Evolutionary conservation across 2,888 invertebrate species (phyloP).

Genomic region (Ypsolopha sequella): DNA sequence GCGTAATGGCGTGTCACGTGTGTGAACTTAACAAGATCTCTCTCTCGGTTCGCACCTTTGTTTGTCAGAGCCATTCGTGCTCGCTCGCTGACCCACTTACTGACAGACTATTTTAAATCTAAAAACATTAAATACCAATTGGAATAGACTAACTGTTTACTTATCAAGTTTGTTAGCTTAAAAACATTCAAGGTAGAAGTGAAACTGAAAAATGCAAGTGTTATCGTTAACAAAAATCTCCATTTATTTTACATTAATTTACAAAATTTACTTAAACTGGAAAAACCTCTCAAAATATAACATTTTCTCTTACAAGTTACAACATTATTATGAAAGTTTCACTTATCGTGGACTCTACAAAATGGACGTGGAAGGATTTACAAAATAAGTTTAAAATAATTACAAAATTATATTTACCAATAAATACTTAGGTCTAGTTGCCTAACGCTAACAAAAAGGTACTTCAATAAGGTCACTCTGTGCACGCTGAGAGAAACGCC

Average conservation of each 20-base stretch:
- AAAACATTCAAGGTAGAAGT: background rate
- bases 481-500: slow-evolving; percentile 41
- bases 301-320: slow-evolving; percentile 41
- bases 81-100: slow-evolving; percentile 18
- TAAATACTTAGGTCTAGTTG: slow-evolving; percentile 61
- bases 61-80: slow-evolving; percentile 27
- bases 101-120: background rate
- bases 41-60: slow-evolving; percentile 47
- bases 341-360: slow-evolving; percentile 8
- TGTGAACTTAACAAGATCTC: slow-evolving; percentile 30
- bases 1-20: slow-evolving; percentile 8
- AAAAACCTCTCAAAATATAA: slow-evolving; percentile 54
- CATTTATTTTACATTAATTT: slow-evolving; percentile 70
- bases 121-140: too few species aligned
- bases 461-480: slow-evolving; percentile 54
- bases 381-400: slow-evolving; percentile 29
- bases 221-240: slow-evolving; percentile 62
- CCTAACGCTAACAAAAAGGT: slow-evolving; percentile 57
- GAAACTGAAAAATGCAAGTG: slow-evolving; percentile 1
- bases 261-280: slow-evolving; percentile 49
- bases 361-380: slow-evolving; percentile 31
- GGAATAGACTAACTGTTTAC: too few species aligned
- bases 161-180: too few species aligned
- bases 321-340: slow-evolving; percentile 26
- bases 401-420: slow-evolving; percentile 52